phyloP scores from a whole-genome alignment of 2,113 vertebrate genomes.

The Apistogramma diplotaenia region DNA sequence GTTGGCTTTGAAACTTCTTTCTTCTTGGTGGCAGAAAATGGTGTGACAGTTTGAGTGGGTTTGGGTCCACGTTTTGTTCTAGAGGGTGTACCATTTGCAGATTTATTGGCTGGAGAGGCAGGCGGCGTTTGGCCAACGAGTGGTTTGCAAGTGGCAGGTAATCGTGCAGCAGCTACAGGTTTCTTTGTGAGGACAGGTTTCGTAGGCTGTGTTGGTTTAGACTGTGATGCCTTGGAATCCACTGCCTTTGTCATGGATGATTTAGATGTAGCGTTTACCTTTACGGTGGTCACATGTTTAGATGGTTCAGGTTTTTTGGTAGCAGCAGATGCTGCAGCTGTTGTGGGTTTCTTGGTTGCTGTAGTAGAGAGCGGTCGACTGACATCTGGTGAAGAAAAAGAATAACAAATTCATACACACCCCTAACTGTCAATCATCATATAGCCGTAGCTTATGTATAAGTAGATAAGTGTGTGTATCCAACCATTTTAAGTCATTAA shows the following conservation, averaged over 20 bases:
- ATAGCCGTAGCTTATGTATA: background rate
- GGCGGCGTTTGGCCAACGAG: conserved; percentile 38
- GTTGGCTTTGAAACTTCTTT: background rate
- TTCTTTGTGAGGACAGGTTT: conserved; percentile 52
- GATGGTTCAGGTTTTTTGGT: conserved; percentile 63
- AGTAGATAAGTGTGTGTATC: background rate
- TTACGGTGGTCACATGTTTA: conserved; percentile 38
- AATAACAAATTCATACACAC: background rate
- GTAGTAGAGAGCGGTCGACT: conserved; percentile 40
- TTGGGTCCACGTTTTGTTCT: conserved; percentile 49
- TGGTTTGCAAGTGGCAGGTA: conserved; percentile 6
- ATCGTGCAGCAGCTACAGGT: conserved; percentile 9
- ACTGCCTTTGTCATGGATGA: conserved; percentile 16
- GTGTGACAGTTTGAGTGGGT: conserved; percentile 66
- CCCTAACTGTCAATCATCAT: background rate
- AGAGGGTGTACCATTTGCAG: conserved; percentile 12
- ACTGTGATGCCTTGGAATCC: conserved; percentile 44
- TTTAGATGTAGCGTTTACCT: conserved; percentile 42
- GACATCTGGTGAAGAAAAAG: conserved; percentile 54
- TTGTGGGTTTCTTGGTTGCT: conserved; percentile 56
- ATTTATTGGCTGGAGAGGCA: conserved; percentile 48
- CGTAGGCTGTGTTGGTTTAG: conserved; percentile 42
- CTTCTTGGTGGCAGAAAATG: conserved; percentile 53
- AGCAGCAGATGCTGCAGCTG: conserved; percentile 17
- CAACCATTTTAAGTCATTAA: background rate